Conservation (phyloP, 2,113 vertebrate genomes). For the Pteruthius melanotis region DNA sequence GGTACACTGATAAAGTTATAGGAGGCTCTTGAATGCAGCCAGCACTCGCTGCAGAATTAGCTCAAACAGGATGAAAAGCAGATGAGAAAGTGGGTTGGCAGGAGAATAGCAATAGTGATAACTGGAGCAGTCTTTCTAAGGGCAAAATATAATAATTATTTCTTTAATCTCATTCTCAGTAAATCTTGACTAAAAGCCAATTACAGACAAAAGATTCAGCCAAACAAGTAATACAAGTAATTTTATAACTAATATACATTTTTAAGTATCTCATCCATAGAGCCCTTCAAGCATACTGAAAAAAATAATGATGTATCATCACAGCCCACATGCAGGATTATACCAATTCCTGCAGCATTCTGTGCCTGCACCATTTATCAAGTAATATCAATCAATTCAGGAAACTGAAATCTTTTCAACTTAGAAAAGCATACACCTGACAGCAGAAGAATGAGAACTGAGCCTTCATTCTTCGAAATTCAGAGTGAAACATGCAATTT, state of each 20-base stretch:
- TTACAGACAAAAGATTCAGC: conserved; percentile 9
- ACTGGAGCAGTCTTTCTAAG: neutral
- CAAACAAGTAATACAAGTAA: neutral
- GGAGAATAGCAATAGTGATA: neutral
- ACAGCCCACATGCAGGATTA: neutral
- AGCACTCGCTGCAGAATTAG: neutral
- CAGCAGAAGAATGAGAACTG: neutral
- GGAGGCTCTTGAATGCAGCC: conserved; percentile 2
- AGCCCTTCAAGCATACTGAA: neutral
- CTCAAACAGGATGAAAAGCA: conserved; percentile 41
- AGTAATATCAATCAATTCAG: neutral
- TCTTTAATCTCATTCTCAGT: neutral
- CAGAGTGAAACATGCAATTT: neutral
- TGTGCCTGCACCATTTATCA: neutral
- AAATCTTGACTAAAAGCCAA: conserved; percentile 16
- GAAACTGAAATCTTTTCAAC: neutral
- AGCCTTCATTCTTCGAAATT: neutral
- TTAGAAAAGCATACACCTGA: neutral
- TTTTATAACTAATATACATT: neutral
- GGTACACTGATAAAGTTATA: neutral
- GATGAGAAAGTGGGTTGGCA: conserved; percentile 28
- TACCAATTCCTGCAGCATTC: neutral
- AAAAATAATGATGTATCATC: neutral
- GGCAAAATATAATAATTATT: neutral
- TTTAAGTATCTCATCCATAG: neutral